Evolutionary conservation across 2,113 vertebrate species (phyloP).

Genomic region (Emydura subglobosa): DNA sequence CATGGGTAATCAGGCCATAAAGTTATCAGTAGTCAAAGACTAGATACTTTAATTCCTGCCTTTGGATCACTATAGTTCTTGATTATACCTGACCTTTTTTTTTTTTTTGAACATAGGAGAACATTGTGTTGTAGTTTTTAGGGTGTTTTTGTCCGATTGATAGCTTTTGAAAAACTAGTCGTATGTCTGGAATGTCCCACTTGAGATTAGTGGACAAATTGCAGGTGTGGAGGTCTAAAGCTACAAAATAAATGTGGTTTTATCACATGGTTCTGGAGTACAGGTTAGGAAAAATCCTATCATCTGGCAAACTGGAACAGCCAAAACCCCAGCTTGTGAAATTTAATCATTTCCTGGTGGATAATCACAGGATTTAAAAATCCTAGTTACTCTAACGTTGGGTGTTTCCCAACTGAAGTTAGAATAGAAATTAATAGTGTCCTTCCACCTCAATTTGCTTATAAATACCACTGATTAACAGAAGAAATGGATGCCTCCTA

Average conservation of each 20-base stretch:
- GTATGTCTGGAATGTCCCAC: not conserved
- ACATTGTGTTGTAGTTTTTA: not conserved
- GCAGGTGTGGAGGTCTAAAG: not conserved
- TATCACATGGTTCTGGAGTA: not conserved
- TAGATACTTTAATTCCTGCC: not conserved
- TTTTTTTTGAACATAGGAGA: not conserved
- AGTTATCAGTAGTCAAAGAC: not conserved
- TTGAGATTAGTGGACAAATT: not conserved
- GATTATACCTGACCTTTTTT: fast-evolving
- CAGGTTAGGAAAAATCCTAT: not conserved
- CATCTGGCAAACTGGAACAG: not conserved
- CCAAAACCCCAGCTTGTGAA: not conserved
- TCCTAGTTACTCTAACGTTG: not conserved
- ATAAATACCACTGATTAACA: not conserved
- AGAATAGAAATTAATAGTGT: not conserved
- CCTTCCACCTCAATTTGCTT: not conserved
- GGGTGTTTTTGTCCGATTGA: not conserved
- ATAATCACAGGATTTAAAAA: not conserved
- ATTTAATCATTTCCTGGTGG: not conserved
- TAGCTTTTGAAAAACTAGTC: not conserved
- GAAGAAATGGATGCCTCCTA: not conserved
- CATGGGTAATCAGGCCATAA: not conserved
- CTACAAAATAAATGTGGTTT: not conserved
- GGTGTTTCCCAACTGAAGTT: not conserved
- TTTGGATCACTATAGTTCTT: not conserved